Base-by-base conservation (phyloP, 1,140 invertebrate genomes). In the Macrobrachium rosenbergii region DNA sequence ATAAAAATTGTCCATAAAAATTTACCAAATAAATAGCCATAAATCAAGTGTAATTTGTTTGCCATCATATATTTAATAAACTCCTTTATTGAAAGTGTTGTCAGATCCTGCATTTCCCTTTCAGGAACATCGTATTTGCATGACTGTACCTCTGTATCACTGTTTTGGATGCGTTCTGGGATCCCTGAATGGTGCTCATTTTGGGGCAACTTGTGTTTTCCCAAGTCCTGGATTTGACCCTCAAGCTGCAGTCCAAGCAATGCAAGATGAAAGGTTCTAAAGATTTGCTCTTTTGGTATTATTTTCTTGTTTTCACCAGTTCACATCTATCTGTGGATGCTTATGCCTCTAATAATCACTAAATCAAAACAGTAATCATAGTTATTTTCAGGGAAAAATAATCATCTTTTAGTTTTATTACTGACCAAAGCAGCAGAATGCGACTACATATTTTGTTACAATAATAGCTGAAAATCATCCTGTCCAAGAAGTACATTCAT, bases 61-160 rank as follows among this genome's bases (percentile, higher is more conserved):
- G 45, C 5, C 10, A 52, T 52, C n/a, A n/a, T n/a, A 52, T 5
- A 6, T 52, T 52, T 52, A 52, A 52, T 52, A 52, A 52, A 52
- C 5, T 52, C 5, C 45, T 6, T 10, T 6, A 52, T 52, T 52
- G 5, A 52, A 10, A 52, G 8, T 52, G 52, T 52, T 2, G 0
- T 52, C 7, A 52, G 52, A 10, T 52, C 52, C 52, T 12, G 52
- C 12, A 12, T 52, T 52, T 52, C 12, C 5, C 52, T 93, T 69
- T 28, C 69, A 72, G 69, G 23, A 23, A 16, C 69, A 72, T 28
- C 69, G 69, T 17, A 92, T 96, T 72, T 97, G 96, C 90, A 90
- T 95, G 0, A 95, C 97, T 91, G 96, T 97, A 0, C 98, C 98
- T 0, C 93, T 99, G 16, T 99, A 99, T 91, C 98, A 99, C 91